Evolutionary conservation across 1,140 invertebrate species (phyloP).

Genomic region (Charaxes varanes): DNA sequence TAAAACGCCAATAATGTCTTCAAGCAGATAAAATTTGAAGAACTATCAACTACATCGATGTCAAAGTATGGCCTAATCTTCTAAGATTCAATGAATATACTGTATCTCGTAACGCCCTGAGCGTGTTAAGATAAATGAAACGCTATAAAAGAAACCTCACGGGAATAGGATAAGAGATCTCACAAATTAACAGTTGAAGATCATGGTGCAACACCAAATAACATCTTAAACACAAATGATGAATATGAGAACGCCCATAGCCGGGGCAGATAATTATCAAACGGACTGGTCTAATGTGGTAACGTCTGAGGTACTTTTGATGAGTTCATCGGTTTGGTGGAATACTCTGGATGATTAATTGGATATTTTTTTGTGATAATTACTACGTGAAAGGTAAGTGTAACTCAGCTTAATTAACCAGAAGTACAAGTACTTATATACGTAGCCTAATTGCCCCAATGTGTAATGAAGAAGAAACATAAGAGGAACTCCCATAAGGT

Average conservation of each 20-base stretch:
- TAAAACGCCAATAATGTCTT: slow-evolving; percentile 1
- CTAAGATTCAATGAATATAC: too few species aligned
- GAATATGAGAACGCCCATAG: slow-evolving; percentile 62
- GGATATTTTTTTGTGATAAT: slow-evolving; percentile 21
- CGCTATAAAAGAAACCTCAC: slow-evolving; percentile 35
- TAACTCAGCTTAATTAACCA: slow-evolving; percentile 6
- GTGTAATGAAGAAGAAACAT: too few species aligned
- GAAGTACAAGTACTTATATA: too few species aligned
- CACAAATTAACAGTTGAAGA: slow-evolving; percentile 47
- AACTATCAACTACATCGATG: too few species aligned
- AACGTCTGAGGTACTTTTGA: slow-evolving; percentile 59
- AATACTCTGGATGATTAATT: slow-evolving; percentile 39
- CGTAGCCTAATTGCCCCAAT: too few species aligned
- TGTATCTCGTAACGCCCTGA: too few species aligned
- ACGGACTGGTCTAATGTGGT: slow-evolving; percentile 54
- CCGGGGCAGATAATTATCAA: slow-evolving; percentile 55
- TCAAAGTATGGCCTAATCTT: too few species aligned
- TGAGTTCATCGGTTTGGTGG: slow-evolving; percentile 57
- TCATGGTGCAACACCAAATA: slow-evolving; percentile 43
- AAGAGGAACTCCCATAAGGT: neutral
- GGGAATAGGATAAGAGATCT: slow-evolving; percentile 48
- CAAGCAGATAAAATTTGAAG: too few species aligned
- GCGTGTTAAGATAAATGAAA: slow-evolving; percentile 11
- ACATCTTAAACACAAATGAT: slow-evolving; percentile 68
- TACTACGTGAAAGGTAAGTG: neutral